These are phyloP conservation scores for Pseudorhombus dupliciocellatus DNA, from an alignment of 2,113 vertebrate species.

Conservation along the genomic window DNA sequence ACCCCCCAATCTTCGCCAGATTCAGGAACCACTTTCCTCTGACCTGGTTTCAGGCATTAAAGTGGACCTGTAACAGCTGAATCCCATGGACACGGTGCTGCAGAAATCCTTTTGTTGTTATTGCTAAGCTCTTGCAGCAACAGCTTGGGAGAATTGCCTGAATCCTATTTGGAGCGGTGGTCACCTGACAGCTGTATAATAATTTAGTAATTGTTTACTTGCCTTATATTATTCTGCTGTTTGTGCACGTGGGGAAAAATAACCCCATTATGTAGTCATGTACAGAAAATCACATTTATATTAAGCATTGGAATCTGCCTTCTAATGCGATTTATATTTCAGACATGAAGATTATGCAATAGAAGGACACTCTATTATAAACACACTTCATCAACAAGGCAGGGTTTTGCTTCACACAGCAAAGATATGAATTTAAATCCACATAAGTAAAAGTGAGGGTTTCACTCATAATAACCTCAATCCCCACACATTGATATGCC, in stretches of 20 bases:
- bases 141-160: slow-evolving; percentile 55
- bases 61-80: slow-evolving; percentile 36
- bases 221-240: slow-evolving; percentile 22
- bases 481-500: slow-evolving; percentile 29
- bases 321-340: slow-evolving; percentile 22
- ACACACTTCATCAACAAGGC: neutral
- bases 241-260: slow-evolving; percentile 3
- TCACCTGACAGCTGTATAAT: slow-evolving; percentile 49
- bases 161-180: slow-evolving; percentile 45
- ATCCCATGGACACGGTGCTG: slow-evolving; percentile 35
- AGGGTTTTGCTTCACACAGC: neutral
- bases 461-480: slow-evolving; percentile 12
- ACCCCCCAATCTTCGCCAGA: slow-evolving; percentile 20
- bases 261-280: slow-evolving; percentile 18
- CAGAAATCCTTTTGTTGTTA: slow-evolving; percentile 53
- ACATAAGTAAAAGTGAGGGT: neutral
- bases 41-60: slow-evolving; percentile 65
- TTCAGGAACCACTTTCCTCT: slow-evolving; percentile 47
- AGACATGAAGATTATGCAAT: slow-evolving; percentile 8
- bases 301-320: neutral
- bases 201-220: slow-evolving; percentile 43
- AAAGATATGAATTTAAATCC: neutral
- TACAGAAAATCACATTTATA: neutral
- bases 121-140: slow-evolving; percentile 47
- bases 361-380: neutral